These are phyloP conservation scores for Liposcelis brunnea DNA, from an alignment of 2,888 invertebrate species.

Conservation along the genomic window DNA sequence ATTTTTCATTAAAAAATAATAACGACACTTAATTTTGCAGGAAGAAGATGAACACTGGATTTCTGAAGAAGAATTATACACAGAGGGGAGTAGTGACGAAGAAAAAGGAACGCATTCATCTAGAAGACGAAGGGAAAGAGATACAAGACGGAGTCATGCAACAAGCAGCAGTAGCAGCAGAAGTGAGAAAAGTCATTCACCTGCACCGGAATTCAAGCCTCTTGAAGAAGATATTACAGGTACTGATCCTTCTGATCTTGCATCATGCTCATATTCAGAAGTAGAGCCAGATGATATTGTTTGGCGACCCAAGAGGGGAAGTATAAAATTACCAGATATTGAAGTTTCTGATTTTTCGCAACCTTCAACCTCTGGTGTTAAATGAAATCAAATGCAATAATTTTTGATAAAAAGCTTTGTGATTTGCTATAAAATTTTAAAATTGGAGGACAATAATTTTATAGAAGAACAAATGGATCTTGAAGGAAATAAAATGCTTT, in stretches of 20 bases:
- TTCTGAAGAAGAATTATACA: constrained; percentile 30
- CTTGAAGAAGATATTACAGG: constrained; percentile 7
- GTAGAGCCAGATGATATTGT: constrained; percentile 17
- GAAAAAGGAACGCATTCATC: constrained; percentile 17
- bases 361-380: too few relatives aligned
- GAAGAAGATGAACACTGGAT: constrained; percentile 31
- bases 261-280: constrained; percentile 4
- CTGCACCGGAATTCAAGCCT: constrained; percentile 7
- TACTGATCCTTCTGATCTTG: constrained; percentile 3
- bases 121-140: not conserved
- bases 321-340: constrained; percentile 23
- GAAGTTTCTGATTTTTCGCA: constrained; percentile 7
- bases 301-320: constrained; percentile 29
- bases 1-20: too few relatives aligned
- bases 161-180: not conserved
- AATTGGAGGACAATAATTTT: too few relatives aligned
- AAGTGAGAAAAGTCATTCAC: constrained; percentile 1
- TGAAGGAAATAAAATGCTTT: too few relatives aligned
- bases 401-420: too few relatives aligned
- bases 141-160: too few relatives aligned
- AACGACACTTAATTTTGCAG: constrained; percentile 17
- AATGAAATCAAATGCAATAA: too few relatives aligned
- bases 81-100: constrained; percentile 29
- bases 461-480: too few relatives aligned
- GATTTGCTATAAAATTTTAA: too few relatives aligned